These are phyloP conservation scores for Hiodon tergisus DNA, from an alignment of 2,113 vertebrate species.

Conservation along the genomic window DNA sequence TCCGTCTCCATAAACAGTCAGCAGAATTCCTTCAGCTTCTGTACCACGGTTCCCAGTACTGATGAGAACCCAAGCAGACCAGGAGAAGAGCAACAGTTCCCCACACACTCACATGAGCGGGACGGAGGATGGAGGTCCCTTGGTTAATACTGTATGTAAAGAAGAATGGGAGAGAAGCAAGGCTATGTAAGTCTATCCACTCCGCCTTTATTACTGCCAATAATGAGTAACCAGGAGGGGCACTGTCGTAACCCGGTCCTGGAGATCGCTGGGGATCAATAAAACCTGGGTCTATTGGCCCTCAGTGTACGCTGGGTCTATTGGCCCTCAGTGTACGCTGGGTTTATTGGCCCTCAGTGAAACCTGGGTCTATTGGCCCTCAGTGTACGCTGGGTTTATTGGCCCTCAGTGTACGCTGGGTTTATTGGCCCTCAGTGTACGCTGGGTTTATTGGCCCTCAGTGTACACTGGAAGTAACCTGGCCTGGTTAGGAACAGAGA, in stretches of 20 bases:
- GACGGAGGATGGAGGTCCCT: not conserved
- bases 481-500: not conserved
- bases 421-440: too few species aligned
- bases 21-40: too few species aligned
- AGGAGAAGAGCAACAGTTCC: too few species aligned
- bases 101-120: not conserved
- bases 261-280: not conserved
- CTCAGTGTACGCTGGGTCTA: not conserved
- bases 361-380: not conserved
- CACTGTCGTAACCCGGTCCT: not conserved
- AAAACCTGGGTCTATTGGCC: not conserved
- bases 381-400: conserved; percentile 3
- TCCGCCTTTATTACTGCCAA: not conserved
- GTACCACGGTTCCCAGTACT: too few species aligned
- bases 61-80: too few species aligned
- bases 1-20: too few species aligned
- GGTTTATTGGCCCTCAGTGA: conserved; percentile 10
- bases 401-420: too few species aligned
- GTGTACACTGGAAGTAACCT: not conserved
- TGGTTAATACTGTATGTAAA: not conserved
- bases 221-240: not conserved
- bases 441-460: too few species aligned
- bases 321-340: not conserved
- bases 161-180: not conserved
- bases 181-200: not conserved